Conservation (phyloP, 2,888 invertebrate genomes). For the Drosophila hamatofila region DNA sequence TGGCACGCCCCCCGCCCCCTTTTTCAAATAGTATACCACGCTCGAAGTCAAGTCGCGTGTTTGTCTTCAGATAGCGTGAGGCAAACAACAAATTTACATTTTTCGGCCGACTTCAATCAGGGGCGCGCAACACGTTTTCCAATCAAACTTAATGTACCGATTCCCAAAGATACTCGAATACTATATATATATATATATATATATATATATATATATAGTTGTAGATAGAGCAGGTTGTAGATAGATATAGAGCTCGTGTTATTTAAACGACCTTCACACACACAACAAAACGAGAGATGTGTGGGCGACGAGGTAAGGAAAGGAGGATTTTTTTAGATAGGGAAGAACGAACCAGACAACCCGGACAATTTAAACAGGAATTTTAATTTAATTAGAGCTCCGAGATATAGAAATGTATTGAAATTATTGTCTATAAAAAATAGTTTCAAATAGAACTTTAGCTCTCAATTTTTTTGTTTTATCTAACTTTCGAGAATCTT, state of each 20-base stretch:
- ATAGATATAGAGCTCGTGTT: not conserved
- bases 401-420: not conserved
- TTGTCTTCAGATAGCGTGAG: constrained; percentile 52
- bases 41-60: constrained; percentile 39
- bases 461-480: too few species aligned
- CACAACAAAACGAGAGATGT: not conserved
- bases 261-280: constrained; percentile 12
- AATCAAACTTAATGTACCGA: constrained; percentile 62
- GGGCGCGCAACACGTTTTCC: constrained; percentile 50
- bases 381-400: too few species aligned
- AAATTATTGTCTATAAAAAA: not conserved
- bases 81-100: constrained; percentile 51
- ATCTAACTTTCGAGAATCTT: too few species aligned
- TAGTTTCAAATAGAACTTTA: too few species aligned
- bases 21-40: not conserved
- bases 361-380: not conserved
- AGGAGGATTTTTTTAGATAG: not conserved
- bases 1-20: not conserved
- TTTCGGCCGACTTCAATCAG: constrained; percentile 70
- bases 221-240: not conserved
- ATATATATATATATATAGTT: not conserved
- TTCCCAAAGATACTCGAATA: constrained; percentile 24
- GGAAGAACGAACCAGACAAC: not conserved
- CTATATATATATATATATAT: not conserved
- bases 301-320: not conserved